Base-by-base conservation (phyloP, 1,140 invertebrate genomes). In the Mizuhopecten yessoensis region DNA sequence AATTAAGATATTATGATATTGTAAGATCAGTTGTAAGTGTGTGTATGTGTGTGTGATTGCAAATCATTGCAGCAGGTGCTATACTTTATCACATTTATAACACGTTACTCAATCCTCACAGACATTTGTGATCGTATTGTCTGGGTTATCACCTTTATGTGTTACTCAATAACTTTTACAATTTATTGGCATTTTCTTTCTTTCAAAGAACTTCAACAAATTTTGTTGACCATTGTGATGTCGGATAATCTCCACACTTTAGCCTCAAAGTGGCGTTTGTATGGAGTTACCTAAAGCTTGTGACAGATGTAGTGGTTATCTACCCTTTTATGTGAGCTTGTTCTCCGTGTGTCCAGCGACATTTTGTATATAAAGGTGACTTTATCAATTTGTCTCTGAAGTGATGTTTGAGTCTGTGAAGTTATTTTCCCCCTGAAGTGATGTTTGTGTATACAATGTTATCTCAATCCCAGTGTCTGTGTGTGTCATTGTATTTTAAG, bases 31-130 rank as follows among this genome's bases (percentile, higher is more conserved):
- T 5, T 75, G 57, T 75, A 75, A 75, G 29, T 75, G 9, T 75
- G 57, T 75, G 57, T 75, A 13, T 7, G 57, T 2, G 17, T 29
- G 57, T 75, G 57, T 75, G 57, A 29, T 23, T n/a, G 57, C 57
- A 75, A 75, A 75, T 75, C 15, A 75, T 75, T 75, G 23, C 57
- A 75, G 57, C 57, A 75, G 57, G 57, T 75, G 57, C 57, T 75
- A 75, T 75, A 75, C 57, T 17, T 75, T 75, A 75, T 75, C 57
- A 75, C 57, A 75, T 75, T 75, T 75, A 29, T 75, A 75, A 75
- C 1, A 75, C 29, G n/a, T 75, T 75, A 39, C 36, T 7, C 13
- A 75, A 75, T 75, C 29, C 23, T 75, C 23, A 75, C n/a, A 29
- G 57, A n/a, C 5, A 75, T 75, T 75, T 75, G 57, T 75, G 57